Evolutionary conservation across 2,888 invertebrate species (phyloP), one percentile per base, ranked within the genome.

Genomic region (Philopedon plagiatum): DNA sequence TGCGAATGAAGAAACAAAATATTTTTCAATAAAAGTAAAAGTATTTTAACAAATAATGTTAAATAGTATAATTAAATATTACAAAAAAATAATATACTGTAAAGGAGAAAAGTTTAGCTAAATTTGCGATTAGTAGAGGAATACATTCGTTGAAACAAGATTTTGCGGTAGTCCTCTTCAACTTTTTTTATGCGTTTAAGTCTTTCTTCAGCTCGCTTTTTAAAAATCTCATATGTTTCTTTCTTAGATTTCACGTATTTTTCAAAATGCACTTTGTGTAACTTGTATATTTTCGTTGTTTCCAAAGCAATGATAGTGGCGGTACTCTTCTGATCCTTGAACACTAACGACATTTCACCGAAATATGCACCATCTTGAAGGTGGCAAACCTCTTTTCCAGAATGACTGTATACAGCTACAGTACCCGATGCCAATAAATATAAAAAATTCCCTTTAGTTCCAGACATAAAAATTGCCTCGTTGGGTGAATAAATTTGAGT

Each of bases 381-480:
- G 57, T 78, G 78, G 44, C 76, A 74, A 13, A 77, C 89, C 86
- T 91, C 91, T 76, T 87, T 87, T 21, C 91, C 91, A n/a, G 88
- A 89, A 15, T 87, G 83, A 0, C 90, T 90, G 62, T 87, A 87
- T 2, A 91, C 86, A 5, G 89, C 88, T 0, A 91, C 90, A 0
- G 90, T 90, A 7, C 91, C 91, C 23, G 85, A 86, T 0, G 87
- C 87, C 26, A 91, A 85, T 77, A 91, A 91, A 81, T 88, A 91
- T 90, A 91, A 90, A 80, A 89, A 88, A 71, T 89, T 88, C 0
- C 90, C 91, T 13, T 85, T 81, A 11, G 87, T 87, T 0, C 90
- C 89, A 0, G 89, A 88, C 67, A 88, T 87, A 9, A 89, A 83
- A 46, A 92, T 88, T 18, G 89, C 83, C 79, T 91, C 91, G 70